Percentiles rank a stretch among this genome's conserved stretches.
phyloP scores from a whole-genome alignment of 2,113 vertebrate genomes.

The Heptranchias perlo region DNA sequence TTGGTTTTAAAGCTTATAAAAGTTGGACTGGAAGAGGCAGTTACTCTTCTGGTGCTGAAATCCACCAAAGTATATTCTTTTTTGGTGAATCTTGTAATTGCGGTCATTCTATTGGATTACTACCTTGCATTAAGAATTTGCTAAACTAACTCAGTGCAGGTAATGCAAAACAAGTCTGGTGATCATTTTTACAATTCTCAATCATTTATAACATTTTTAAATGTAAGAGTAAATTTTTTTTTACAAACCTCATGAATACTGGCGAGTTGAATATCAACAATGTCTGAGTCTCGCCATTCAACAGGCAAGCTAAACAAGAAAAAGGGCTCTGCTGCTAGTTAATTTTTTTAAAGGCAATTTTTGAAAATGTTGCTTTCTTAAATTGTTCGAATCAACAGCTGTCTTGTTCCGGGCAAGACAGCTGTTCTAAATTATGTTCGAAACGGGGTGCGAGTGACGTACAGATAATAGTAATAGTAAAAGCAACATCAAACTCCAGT shows the following conservation, averaged over 20 bases:
- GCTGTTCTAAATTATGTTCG: neutral
- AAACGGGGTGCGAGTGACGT: neutral
- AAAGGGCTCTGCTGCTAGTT: neutral
- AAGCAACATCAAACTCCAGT: neutral
- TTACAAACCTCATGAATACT: neutral
- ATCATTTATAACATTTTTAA: neutral
- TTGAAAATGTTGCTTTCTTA: neutral
- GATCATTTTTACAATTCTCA: neutral
- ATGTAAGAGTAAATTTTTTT: neutral
- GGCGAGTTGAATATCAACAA: neutral
- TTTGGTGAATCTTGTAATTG: neutral
- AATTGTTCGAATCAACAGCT: neutral
- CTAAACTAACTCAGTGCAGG: neutral
- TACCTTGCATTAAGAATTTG: neutral
- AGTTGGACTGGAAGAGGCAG: neutral
- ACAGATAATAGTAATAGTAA: neutral
- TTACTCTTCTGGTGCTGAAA: neutral
- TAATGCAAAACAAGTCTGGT: neutral
- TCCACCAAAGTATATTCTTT: neutral
- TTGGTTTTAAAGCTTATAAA: neutral
- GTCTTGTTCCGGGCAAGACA: neutral
- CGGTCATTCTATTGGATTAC: neutral
- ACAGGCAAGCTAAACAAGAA: neutral
- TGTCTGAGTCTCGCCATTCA: neutral
- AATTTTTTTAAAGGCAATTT: neutral